Conservation (phyloP, 2,797 vertebrate species). For the Clarias fuscus region DNA sequence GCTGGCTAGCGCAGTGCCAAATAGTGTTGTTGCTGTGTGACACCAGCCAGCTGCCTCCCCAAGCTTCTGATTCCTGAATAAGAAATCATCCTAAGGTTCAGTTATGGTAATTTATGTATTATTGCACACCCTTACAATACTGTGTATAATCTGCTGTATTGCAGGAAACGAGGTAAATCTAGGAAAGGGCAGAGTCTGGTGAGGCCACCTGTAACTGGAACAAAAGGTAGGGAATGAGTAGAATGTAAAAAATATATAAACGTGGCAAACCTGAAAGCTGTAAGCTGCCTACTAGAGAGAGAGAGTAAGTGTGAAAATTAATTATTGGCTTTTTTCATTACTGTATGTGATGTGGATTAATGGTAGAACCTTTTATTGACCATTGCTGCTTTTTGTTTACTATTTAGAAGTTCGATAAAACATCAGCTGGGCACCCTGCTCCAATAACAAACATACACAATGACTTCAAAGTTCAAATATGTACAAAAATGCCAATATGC, state of each 20-base stretch:
- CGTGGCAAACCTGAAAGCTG: too few species aligned
- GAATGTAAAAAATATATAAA: too few species aligned
- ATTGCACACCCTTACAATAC: too few species aligned
- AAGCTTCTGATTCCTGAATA: not conserved
- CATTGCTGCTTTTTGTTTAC: not conserved
- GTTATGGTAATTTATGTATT: not conserved
- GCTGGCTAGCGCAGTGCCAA: not conserved
- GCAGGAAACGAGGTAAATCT: not conserved
- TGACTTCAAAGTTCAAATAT: not conserved
- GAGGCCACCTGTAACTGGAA: too few species aligned
- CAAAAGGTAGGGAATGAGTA: too few species aligned
- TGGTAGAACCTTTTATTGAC: not conserved
- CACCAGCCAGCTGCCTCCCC: not conserved
- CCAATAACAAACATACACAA: not conserved
- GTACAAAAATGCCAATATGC: not conserved
- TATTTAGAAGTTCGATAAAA: not conserved
- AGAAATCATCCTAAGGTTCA: not conserved
- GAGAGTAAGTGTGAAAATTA: too few species aligned
- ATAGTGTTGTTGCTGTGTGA: not conserved
- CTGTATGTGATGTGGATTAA: not conserved
- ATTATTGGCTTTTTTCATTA: too few species aligned
- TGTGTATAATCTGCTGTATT: not conserved
- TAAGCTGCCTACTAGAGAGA: too few species aligned
- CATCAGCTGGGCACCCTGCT: not conserved
- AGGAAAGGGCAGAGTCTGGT: too few species aligned